These are phyloP conservation scores for Tamias sibiricus DNA, from an alignment of 2,113 vertebrate genomes.

Conservation along the genomic window DNA sequence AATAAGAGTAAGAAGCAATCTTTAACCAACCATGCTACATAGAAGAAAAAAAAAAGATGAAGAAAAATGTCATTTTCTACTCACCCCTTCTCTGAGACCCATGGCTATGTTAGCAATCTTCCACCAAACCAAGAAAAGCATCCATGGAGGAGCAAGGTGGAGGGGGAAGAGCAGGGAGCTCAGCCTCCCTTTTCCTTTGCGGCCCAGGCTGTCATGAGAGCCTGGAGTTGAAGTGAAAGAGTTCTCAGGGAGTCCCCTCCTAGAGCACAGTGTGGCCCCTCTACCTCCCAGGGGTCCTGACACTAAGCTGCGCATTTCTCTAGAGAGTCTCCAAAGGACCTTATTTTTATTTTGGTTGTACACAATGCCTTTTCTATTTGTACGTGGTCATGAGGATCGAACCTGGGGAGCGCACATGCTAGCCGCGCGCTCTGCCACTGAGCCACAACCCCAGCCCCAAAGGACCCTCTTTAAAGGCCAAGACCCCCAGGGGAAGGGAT, in stretches of 20 bases:
- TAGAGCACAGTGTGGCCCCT: accelerated
- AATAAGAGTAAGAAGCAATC: not conserved
- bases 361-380: no score
- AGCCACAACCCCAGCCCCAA: no score
- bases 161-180: not conserved
- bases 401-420: no score
- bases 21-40: not conserved
- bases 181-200: not conserved
- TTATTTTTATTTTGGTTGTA: no score
- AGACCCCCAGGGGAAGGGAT: not conserved
- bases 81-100: not conserved
- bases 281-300: not conserved
- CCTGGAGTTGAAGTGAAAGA: not conserved
- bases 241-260: not conserved
- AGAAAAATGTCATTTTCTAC: not conserved
- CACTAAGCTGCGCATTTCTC: not conserved
- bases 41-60: not conserved
- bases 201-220: not conserved
- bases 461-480: not conserved
- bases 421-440: no score
- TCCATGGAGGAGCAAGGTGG: accelerated
- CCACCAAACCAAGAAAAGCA: not conserved
- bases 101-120: not conserved
- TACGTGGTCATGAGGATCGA: no score
- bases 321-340: not conserved